Evolutionary conservation across 2,797 vertebrate species (phyloP).

Genomic region (Limosa lapponica): DNA sequence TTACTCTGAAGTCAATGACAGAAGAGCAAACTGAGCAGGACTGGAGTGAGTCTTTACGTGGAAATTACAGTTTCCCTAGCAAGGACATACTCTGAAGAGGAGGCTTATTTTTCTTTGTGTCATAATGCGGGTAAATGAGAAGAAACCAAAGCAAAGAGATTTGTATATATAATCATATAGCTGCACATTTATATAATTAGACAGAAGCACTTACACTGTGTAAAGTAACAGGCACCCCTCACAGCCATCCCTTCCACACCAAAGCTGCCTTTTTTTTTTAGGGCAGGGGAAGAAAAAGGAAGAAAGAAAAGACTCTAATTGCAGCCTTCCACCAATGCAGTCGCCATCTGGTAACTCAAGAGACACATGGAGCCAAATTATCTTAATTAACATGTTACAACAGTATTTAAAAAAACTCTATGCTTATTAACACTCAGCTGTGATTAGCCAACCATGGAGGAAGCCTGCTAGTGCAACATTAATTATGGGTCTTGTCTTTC

Average conservation of each 20-base stretch:
- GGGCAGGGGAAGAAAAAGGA: slow-evolving; percentile 50
- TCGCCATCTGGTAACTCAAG: slow-evolving; percentile 78
- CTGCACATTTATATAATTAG: slow-evolving; percentile 70
- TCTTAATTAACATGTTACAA: slow-evolving; percentile 81
- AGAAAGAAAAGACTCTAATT: slow-evolving; percentile 78
- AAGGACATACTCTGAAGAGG: slow-evolving; percentile 22
- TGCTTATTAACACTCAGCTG: slow-evolving; percentile 71
- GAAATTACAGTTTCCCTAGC: slow-evolving; percentile 48
- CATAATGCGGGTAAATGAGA: slow-evolving; percentile 51
- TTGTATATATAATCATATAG: slow-evolving; percentile 78
- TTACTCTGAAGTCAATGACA: neutral
- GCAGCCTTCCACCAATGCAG: slow-evolving; percentile 75
- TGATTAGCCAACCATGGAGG: slow-evolving; percentile 62
- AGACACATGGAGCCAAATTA: slow-evolving; percentile 76
- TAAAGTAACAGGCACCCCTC: slow-evolving; percentile 71
- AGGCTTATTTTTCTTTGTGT: slow-evolving; percentile 44
- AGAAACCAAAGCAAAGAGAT: slow-evolving; percentile 63
- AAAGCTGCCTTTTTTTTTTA: slow-evolving; percentile 31
- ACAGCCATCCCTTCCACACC: slow-evolving; percentile 58
- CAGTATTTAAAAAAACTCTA: slow-evolving; percentile 68
- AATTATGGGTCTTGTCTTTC: slow-evolving; percentile 63
- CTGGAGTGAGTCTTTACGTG: neutral
- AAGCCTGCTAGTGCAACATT: slow-evolving; percentile 41
- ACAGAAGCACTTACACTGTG: slow-evolving; percentile 65
- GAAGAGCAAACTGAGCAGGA: slow-evolving; percentile 5